Base-by-base conservation (phyloP, 2,113 vertebrate genomes). In the Chamaetylas fuelleborni region DNA sequence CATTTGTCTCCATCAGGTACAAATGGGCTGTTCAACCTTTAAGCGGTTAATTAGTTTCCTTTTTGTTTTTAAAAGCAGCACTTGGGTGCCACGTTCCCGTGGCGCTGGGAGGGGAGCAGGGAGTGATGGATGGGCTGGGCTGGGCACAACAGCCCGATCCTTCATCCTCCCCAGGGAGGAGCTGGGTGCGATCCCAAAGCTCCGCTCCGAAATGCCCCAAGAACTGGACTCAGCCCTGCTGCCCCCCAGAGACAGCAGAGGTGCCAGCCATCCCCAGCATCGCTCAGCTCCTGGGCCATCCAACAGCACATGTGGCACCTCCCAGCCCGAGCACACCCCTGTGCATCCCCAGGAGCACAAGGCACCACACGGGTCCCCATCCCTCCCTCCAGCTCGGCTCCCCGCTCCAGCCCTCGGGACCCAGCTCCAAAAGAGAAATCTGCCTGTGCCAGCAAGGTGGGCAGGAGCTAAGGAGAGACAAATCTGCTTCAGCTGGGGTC, bases 11-110 rank as follows among this genome's bases (percentile, higher is more conserved):
- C 83, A 81, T 78, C 89, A 80, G 62, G 57, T 85, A 71, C 90
- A 38, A 38, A 38, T 11, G 38, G 38, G 38, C 38, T 38, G 38
- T 10, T 38, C 38, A 89, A 88, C 93, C 86, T 96, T 96, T 93
- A 96, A 86, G 76, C 5, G 29, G 47, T 92, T 96, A 91, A 96
- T 96, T 95, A 73, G 88, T 80, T 98, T 88, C 82, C 67, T 67
- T 86, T 96, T 94, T 67, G 73, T 69, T 94, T 93, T 66, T 60
- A 73, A 77, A 88, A 82, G 43, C 78, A 83, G 71, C 54, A 11
- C 78, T 80, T 53, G 84, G 84, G 83, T 76, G 57, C 94, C 6
- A 0, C 31, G 54, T n/a, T 57, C 8, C n/a, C 0, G 1, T 11
- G 88, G 88, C 25, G 34, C 77, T 50, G 67, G 31, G 24, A 43